Evolutionary conservation across 2,113 vertebrate genomes (phyloP).

Genomic region (Saguinus imperator): DNA sequence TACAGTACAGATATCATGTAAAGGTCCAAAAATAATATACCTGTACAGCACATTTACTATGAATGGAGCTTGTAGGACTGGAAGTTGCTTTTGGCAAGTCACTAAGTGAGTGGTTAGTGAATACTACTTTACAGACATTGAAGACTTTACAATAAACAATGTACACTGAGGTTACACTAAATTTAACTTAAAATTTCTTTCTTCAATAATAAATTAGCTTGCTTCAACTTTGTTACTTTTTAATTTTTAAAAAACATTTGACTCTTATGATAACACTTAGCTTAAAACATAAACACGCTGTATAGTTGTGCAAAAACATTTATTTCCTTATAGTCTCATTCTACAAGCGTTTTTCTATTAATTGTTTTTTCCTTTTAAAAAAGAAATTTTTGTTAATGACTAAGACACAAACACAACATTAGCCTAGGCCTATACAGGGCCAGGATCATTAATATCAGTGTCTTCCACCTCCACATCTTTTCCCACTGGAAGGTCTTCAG

Average conservation of each 20-base stretch:
- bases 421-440: neutral
- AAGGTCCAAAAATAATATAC: neutral
- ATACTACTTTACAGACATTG: neutral
- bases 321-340: neutral
- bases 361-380: neutral
- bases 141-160: neutral
- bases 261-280: neutral
- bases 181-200: neutral
- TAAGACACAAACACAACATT: neutral
- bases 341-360: neutral
- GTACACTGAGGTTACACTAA: neutral
- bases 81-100: neutral
- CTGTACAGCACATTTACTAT: neutral
- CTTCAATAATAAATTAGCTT: neutral
- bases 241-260: no score
- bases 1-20: neutral
- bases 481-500: neutral
- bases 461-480: neutral
- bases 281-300: neutral
- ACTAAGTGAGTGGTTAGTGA: neutral
- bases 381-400: neutral
- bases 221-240: neutral
- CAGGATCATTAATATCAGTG: neutral
- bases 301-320: neutral
- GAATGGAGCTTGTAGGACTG: neutral